Evolutionary conservation across 2,888 invertebrate genomes (phyloP).

Genomic region (Apamea anceps): DNA sequence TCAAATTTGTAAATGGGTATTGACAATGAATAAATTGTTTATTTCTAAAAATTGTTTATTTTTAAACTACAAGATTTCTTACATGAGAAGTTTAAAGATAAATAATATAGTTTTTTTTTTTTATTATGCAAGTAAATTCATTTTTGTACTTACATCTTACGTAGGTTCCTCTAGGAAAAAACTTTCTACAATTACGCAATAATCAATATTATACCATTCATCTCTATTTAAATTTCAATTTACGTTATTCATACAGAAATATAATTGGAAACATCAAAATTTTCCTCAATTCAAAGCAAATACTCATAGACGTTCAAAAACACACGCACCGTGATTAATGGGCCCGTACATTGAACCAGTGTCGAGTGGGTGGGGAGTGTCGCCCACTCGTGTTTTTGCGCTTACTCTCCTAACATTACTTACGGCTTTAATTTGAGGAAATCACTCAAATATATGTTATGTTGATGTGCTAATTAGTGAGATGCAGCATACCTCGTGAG

Average conservation of each 20-base stretch:
- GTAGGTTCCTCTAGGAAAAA: too few species aligned
- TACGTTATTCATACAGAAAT: background rate
- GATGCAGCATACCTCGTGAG: conserved; percentile 80
- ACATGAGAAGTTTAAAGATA: background rate
- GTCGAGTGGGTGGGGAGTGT: conserved; percentile 61
- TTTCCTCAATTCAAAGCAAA: conserved; percentile 27
- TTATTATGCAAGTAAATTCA: too few species aligned
- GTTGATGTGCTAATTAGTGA: conserved; percentile 81
- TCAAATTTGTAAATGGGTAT: background rate
- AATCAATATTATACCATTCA: background rate
- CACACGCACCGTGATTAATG: conserved; percentile 64
- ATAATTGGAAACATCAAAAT: conserved; percentile 7
- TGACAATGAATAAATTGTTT: background rate
- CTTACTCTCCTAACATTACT: conserved; percentile 38
- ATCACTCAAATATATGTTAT: conserved; percentile 39
- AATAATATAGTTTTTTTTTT: background rate
- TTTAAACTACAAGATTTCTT: background rate
- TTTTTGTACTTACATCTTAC: background rate
- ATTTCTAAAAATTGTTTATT: background rate
- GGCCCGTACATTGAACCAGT: conserved; percentile 62
- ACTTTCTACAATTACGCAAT: background rate
- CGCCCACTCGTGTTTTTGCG: conserved; percentile 62
- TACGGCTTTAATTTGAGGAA: conserved; percentile 18
- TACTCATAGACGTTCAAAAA: conserved; percentile 49
- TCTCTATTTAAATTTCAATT: background rate